Conservation (phyloP, 2,113 vertebrate genomes). For the Bostrychus sinensis region DNA sequence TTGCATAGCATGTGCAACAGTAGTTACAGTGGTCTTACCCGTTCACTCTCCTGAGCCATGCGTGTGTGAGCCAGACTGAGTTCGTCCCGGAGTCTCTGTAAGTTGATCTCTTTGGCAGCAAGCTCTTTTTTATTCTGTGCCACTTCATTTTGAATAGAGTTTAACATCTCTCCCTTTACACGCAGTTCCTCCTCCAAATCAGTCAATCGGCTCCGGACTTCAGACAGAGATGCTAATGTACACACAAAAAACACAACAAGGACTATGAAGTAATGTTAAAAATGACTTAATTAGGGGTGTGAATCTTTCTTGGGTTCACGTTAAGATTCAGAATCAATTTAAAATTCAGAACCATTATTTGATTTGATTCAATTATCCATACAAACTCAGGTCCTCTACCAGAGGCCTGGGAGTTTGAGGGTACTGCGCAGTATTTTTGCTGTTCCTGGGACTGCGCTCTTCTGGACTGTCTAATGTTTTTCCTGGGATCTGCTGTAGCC, state of each 20-base stretch:
- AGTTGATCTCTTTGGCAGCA: conserved; percentile 56
- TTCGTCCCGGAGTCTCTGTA: conserved; percentile 64
- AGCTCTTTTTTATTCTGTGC: conserved; percentile 68
- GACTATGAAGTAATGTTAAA: conserved; percentile 5
- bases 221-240: conserved; percentile 37
- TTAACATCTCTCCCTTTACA: conserved; percentile 57
- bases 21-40: conserved; percentile 56
- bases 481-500: no score
- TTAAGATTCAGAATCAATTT: no score
- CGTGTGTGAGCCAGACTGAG: conserved; percentile 65
- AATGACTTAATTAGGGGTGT: no score
- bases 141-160: conserved; percentile 62
- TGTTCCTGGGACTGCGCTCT: no score
- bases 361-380: no score
- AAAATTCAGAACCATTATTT: no score
- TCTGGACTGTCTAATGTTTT: no score
- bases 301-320: no score
- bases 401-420: no score
- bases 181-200: conserved; percentile 71
- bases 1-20: not conserved
- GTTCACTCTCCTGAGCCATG: conserved; percentile 70
- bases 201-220: conserved; percentile 55
- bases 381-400: no score
- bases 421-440: no score
- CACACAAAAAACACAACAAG: conserved; percentile 12